Evolutionary conservation across 2,113 vertebrate genomes (phyloP).

Genomic region (Paratilapia polleni): DNA sequence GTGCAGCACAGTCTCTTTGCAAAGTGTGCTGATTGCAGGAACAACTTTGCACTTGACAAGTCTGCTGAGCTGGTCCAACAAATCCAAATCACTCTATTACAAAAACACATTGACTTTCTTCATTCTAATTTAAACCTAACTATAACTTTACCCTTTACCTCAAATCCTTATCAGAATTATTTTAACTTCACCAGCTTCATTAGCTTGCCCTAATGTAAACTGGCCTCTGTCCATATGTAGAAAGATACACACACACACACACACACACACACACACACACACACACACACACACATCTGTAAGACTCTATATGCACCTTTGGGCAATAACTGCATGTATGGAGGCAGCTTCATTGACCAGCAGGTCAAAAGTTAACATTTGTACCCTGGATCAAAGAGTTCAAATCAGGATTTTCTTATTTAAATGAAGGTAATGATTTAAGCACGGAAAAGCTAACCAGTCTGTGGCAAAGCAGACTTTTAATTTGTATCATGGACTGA

Average conservation of each 20-base stretch:
- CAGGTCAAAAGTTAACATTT: conserved; percentile 37
- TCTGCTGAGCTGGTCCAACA: neutral
- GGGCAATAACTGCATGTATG: conserved; percentile 12
- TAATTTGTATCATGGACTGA: neutral
- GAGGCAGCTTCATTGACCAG: conserved; percentile 16
- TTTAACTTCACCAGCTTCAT: neutral
- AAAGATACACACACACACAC: neutral
- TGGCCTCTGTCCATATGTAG: neutral
- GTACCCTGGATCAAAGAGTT: conserved; percentile 20
- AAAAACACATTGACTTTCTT: neutral
- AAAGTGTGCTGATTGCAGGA: neutral
- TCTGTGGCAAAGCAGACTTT: neutral
- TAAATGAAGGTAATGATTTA: neutral
- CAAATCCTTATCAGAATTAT: neutral
- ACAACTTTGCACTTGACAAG: neutral
- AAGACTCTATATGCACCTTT: neutral
- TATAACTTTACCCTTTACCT: neutral
- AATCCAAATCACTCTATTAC: neutral
- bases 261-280: neutral
- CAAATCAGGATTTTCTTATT: neutral
- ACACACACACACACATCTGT: neutral
- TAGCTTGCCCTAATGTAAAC: neutral
- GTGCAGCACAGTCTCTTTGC: neutral
- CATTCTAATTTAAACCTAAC: neutral
- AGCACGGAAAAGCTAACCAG: neutral